These are phyloP conservation scores for Tigriopus japonicus DNA, from an alignment of 1,140 invertebrate genomes.

Conservation along the genomic window DNA sequence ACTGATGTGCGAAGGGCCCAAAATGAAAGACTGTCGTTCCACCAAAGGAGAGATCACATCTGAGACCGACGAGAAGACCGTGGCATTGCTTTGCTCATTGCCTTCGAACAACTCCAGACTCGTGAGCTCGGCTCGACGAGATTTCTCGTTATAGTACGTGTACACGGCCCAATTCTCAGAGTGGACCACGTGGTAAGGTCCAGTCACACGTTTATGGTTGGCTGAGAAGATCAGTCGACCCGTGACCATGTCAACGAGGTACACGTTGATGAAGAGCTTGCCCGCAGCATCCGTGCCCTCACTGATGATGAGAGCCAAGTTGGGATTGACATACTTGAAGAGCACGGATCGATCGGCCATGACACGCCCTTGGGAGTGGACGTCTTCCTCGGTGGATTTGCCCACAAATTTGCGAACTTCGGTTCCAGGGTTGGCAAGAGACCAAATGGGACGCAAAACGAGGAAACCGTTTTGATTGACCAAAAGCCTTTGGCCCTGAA, in stretches of 20 bases:
- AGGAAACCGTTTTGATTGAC: neutral
- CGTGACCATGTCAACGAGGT: conserved; percentile 76
- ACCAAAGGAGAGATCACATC: conserved; percentile 43
- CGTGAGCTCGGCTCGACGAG: conserved; percentile 68
- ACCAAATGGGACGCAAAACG: neutral
- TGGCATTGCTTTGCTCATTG: conserved; percentile 59
- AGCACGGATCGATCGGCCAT: conserved; percentile 83
- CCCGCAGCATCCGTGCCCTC: conserved; percentile 41
- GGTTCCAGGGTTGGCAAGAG: neutral
- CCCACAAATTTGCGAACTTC: neutral
- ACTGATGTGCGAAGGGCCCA: conserved; percentile 49
- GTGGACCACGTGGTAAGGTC: conserved; percentile 73
- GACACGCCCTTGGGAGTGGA: conserved; percentile 88
- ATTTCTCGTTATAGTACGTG: conserved; percentile 82
- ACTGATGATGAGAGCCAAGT: conserved; percentile 68
- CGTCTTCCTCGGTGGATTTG: conserved; percentile 58
- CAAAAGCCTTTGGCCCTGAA: neutral
- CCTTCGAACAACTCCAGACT: conserved; percentile 84
- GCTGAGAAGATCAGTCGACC: conserved; percentile 38
- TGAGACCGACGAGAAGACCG: conserved; percentile 22
- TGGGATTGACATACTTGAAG: conserved; percentile 97
- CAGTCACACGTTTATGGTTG: conserved; percentile 33
- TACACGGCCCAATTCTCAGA: conserved; percentile 96
- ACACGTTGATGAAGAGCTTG: conserved; percentile 38
- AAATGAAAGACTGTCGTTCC: conserved; percentile 71